phyloP scores from a whole-genome alignment of 1,140 invertebrate species.

The Diploscapter pachys region DNA sequence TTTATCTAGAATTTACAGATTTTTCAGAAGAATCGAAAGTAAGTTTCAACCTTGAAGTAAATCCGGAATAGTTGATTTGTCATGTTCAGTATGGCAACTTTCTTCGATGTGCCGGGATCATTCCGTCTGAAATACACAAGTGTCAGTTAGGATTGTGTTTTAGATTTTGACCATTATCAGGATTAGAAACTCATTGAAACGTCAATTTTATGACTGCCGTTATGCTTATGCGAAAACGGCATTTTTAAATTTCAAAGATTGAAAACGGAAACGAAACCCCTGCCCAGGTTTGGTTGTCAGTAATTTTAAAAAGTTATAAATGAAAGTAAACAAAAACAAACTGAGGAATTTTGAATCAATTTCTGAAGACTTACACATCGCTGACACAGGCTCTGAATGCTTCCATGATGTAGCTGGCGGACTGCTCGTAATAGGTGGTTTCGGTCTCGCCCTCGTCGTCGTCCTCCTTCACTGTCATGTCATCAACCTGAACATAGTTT shows the following conservation, averaged over 20 bases:
- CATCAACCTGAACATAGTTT: conserved; percentile 44
- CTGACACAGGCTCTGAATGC: conserved; percentile 93
- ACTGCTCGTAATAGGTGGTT: conserved; percentile 65
- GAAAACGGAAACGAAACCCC: not conserved
- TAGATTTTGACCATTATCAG: no score
- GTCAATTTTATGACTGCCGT: no score
- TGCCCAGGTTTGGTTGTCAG: no score
- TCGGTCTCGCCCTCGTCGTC: conserved; percentile 45
- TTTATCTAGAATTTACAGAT: conserved; percentile 66
- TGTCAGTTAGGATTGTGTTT: no score
- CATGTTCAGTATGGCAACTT: conserved; percentile 88
- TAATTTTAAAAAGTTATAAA: conserved; percentile 8
- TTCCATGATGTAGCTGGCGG: conserved; percentile 85
- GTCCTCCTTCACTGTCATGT: conserved; percentile 1
- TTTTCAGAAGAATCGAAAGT: conserved; percentile 17
- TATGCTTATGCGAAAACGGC: no score
- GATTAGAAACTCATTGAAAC: no score
- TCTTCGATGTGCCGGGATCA: conserved; percentile 82
- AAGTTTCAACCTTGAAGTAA: conserved; percentile 78
- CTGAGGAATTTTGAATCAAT: conserved; percentile 3
- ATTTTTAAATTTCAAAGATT: no score
- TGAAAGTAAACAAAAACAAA: conserved; percentile 2
- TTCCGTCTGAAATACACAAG: conserved; percentile 65
- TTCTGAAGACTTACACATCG: conserved; percentile 70
- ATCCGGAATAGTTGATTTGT: conserved; percentile 97